phyloP scores from a whole-genome alignment of 2,113 vertebrate genomes.

The Nothoprocta pentlandii region DNA sequence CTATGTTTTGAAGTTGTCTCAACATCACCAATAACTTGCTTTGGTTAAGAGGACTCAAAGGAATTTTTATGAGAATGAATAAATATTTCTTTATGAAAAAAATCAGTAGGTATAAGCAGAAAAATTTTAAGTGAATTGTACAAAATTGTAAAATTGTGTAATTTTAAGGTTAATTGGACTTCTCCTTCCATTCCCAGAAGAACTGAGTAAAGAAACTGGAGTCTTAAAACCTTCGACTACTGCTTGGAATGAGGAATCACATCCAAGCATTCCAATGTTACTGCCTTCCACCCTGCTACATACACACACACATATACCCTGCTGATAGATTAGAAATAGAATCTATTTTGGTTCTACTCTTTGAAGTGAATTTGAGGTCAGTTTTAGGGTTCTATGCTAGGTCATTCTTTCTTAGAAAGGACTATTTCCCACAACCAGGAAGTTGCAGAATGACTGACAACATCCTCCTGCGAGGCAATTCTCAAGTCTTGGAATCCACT shows the following conservation, averaged over 20 bases:
- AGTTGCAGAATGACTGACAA: slow-evolving; percentile 20
- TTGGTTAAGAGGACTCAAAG: background rate
- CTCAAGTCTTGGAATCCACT: background rate
- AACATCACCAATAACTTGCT: background rate
- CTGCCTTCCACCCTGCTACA: background rate
- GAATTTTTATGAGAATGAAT: background rate
- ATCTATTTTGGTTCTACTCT: background rate
- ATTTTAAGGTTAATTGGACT: background rate
- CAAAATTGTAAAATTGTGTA: background rate
- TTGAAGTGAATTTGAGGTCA: slow-evolving; percentile 11
- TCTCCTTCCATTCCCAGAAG: background rate
- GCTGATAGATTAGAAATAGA: background rate
- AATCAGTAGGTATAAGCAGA: background rate
- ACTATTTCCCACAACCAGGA: slow-evolving; percentile 7
- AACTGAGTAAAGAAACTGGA: background rate
- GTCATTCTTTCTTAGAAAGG: background rate
- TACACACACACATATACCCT: background rate
- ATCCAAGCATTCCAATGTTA: background rate
- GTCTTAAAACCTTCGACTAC: background rate
- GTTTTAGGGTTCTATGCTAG: background rate
- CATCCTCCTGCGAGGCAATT: slow-evolving; percentile 10
- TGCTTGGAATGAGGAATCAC: background rate
- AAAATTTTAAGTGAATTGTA: background rate
- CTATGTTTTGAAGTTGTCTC: background rate
- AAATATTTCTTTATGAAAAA: background rate